A percentile compares a stretch with the other conserved stretches of the same genome.
Conservation (phyloP, 2,797 vertebrate species). For the Lutjanus campechanus region DNA sequence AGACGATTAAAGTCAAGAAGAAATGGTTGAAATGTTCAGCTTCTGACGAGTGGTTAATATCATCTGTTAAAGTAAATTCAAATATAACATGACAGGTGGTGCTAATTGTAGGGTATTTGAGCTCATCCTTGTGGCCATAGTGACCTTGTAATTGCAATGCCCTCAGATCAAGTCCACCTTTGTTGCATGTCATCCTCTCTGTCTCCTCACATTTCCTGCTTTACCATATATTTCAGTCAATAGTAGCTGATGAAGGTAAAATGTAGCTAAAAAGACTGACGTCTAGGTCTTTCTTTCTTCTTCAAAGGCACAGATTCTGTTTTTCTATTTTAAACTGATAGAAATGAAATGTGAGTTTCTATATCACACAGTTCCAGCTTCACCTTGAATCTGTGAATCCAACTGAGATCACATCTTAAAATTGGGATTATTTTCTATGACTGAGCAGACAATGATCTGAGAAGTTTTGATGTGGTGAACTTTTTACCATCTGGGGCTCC, state of each 20-base stretch:
- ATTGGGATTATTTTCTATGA: conserved; percentile 26
- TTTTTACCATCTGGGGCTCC: conserved; percentile 38
- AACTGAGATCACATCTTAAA: conserved; percentile 14
- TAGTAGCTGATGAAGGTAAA: not conserved
- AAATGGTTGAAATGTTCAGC: no score
- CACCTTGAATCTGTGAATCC: conserved; percentile 1
- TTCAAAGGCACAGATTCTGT: not conserved
- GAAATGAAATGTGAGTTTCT: not conserved
- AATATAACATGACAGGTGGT: no score
- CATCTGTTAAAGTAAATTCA: no score
- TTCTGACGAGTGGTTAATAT: no score
- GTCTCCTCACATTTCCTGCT: conserved; percentile 2
- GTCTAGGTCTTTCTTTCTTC: not conserved
- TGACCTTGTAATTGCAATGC: not conserved
- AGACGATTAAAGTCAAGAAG: no score
- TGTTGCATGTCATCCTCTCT: not conserved
- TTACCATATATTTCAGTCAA: not conserved
- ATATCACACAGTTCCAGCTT: not conserved
- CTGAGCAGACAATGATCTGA: conserved; percentile 26
- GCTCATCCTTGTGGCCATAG: not conserved
- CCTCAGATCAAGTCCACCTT: conserved; percentile 1
- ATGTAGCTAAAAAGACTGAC: not conserved
- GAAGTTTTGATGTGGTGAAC: conserved; percentile 48
- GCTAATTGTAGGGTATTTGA: no score
- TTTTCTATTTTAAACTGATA: not conserved